Conservation (phyloP, 2,888 invertebrate species). For the Tachystola acroxantha region DNA sequence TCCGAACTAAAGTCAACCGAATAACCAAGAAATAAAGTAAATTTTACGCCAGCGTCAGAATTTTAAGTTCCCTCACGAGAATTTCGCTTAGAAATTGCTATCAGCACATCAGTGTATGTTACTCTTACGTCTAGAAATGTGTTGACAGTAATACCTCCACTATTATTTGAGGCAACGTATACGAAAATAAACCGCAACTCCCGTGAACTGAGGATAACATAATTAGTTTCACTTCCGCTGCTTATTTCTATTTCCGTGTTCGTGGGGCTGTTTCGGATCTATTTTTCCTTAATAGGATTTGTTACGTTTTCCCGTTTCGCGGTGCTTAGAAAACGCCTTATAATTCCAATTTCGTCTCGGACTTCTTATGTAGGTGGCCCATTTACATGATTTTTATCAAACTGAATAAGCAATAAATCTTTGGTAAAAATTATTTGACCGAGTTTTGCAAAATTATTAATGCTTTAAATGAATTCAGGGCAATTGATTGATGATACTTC, state of each 20-base stretch:
- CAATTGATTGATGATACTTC: no score
- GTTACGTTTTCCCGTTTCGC: constrained; percentile 44
- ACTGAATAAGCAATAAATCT: no score
- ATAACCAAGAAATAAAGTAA: constrained; percentile 22
- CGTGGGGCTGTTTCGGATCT: constrained; percentile 62
- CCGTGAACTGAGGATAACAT: constrained; percentile 67
- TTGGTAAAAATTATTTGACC: no score
- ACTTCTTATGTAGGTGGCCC: not conserved
- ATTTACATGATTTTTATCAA: no score
- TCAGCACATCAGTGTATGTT: constrained; percentile 60
- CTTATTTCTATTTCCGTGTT: constrained; percentile 75
- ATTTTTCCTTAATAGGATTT: constrained; percentile 71
- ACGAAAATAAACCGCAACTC: constrained; percentile 70
- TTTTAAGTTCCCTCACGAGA: constrained; percentile 42
- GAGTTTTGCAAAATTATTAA: no score
- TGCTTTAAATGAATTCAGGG: no score
- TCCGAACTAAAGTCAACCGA: constrained; percentile 33
- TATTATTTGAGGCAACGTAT: constrained; percentile 60
- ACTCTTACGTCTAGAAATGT: constrained; percentile 39
- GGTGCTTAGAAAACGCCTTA: constrained; percentile 33
- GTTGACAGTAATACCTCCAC: constrained; percentile 67
- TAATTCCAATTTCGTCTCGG: constrained; percentile 42
- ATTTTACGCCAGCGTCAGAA: constrained; percentile 24
- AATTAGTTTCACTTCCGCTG: constrained; percentile 76
- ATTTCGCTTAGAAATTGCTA: constrained; percentile 58